Percentiles rank a stretch among this genome's conserved stretches.
Conservation (phyloP, 2,113 vertebrate species). For the Ailuropoda melanoleuca region DNA sequence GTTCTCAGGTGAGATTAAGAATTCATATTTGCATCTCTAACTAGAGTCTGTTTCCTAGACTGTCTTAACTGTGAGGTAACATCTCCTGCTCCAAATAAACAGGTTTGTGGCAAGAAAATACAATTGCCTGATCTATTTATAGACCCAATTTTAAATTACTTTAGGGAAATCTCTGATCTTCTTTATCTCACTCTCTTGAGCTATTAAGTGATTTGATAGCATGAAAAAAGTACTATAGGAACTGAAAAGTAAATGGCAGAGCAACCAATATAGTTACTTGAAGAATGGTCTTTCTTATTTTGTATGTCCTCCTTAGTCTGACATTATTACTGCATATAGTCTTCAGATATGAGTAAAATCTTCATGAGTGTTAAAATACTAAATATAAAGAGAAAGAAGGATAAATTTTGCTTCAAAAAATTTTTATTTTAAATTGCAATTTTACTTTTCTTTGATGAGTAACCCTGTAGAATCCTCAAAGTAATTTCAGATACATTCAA, state of each 20-base stretch:
- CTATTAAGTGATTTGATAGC: not conserved
- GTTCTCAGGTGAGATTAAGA: not conserved
- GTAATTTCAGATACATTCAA: slow-evolving; percentile 7
- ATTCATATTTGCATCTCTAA: not conserved
- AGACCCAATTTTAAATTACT: not conserved
- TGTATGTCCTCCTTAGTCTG: not conserved
- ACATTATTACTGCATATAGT: not conserved
- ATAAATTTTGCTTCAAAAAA: not conserved
- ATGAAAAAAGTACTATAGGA: not conserved
- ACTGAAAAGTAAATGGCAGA: not conserved
- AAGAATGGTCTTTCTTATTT: not conserved
- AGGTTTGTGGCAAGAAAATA: not conserved
- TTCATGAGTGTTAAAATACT: slow-evolving; percentile 7
- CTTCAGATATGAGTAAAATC: not conserved
- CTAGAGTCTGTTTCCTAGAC: not conserved
- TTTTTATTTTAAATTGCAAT: not conserved
- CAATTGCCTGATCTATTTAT: not conserved
- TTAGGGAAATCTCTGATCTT: not conserved
- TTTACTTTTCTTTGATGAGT: not conserved
- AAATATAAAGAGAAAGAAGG: not conserved
- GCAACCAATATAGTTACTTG: not conserved
- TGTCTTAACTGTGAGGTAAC: not conserved
- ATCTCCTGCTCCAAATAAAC: not conserved
- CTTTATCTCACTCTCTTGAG: not conserved
- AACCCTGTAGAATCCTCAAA: not conserved